Evolutionary conservation across 2,797 vertebrate species (phyloP).

Genomic region (Peromyscus eremicus): DNA sequence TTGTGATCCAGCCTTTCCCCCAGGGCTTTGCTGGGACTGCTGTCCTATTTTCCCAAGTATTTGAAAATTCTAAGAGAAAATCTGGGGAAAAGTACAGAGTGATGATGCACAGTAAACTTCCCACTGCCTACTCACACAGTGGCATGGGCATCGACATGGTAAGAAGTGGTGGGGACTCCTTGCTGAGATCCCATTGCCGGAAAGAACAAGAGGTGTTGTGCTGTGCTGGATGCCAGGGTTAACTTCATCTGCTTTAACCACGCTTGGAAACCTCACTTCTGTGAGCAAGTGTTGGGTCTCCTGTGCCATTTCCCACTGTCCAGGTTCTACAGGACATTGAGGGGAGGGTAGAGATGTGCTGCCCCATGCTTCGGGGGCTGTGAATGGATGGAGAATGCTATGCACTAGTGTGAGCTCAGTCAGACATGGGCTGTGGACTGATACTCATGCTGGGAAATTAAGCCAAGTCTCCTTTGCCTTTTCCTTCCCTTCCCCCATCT

Average conservation of each 20-base stretch:
- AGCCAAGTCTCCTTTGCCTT: conserved; percentile 24
- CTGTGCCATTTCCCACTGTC: background rate
- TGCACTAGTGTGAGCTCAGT: background rate
- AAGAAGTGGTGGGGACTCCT: background rate
- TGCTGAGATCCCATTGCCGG: background rate
- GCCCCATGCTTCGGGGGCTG: background rate
- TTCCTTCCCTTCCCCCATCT: background rate
- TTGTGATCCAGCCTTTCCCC: background rate
- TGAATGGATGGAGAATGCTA: background rate
- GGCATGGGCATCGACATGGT: background rate
- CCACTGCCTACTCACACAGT: background rate
- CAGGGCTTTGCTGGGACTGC: conserved; percentile 10
- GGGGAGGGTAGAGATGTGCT: background rate
- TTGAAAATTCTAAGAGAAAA: conserved; percentile 31
- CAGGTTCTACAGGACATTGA: background rate
- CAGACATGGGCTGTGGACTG: background rate
- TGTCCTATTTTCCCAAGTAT: conserved; percentile 43
- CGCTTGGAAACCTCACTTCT: background rate
- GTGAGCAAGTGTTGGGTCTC: background rate
- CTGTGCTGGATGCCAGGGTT: background rate
- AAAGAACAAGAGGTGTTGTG: background rate
- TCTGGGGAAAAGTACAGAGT: background rate
- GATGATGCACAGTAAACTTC: background rate
- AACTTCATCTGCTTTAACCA: background rate
- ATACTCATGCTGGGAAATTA: conserved; percentile 41